A percentile compares a stretch with the other conserved stretches of the same genome.
Conservation (phyloP, 1,140 invertebrate genomes). For the Zophobas morio region DNA sequence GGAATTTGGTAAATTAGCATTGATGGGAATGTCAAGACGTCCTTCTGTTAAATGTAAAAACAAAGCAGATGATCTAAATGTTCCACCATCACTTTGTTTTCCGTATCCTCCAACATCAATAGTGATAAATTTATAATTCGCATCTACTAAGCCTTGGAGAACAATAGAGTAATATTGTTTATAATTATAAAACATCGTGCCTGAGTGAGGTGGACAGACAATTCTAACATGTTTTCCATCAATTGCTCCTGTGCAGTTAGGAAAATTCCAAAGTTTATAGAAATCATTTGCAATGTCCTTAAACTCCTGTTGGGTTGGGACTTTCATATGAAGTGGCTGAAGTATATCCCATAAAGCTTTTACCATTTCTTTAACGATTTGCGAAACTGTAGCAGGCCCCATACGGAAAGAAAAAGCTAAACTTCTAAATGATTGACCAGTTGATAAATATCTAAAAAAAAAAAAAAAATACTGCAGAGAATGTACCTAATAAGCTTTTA, state of each 20-base stretch:
- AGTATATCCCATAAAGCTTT: conserved; percentile 59
- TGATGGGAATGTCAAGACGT: conserved; percentile 47
- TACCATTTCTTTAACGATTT: conserved; percentile 62
- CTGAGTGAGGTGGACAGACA: conserved; percentile 39
- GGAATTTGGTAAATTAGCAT: conserved; percentile 43
- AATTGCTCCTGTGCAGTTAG: no score
- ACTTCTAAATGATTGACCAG: conserved; percentile 59
- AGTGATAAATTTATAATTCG: conserved; percentile 66
- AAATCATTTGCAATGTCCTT: no score
- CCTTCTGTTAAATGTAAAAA: conserved; percentile 49
- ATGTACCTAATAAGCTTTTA: conserved; percentile 36
- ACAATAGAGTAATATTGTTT: conserved; percentile 66
- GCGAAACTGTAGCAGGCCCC: conserved; percentile 55
- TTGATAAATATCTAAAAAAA: conserved; percentile 60
- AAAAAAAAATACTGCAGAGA: conserved; percentile 43
- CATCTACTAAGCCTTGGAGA: conserved; percentile 65
- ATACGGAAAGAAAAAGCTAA: conserved; percentile 60
- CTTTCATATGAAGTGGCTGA: no score
- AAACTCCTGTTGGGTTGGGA: no score
- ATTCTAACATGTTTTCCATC: no score
- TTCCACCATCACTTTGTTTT: conserved; percentile 51
- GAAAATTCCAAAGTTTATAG: no score
- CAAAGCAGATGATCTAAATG: conserved; percentile 50
- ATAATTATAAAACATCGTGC: conserved; percentile 65
- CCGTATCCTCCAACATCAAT: conserved; percentile 65